phyloP scores from a whole-genome alignment of 2,888 invertebrate species.

The Watsonalla binaria region DNA sequence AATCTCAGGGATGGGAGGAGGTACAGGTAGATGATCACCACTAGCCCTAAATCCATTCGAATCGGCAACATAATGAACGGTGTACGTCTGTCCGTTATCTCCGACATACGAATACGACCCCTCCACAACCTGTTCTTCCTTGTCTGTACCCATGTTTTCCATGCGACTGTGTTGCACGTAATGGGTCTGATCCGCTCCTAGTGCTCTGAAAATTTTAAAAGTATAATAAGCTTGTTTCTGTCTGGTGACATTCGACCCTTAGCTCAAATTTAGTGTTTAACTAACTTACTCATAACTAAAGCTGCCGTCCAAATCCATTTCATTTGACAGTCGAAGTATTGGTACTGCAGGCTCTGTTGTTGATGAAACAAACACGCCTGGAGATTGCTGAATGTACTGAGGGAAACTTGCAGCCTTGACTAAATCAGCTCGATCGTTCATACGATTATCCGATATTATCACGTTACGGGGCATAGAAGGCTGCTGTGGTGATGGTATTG shows the following conservation, averaged over 20 bases:
- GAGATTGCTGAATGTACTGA: conserved; percentile 41
- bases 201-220: conserved; percentile 43
- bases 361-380: conserved; percentile 52
- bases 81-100: conserved; percentile 80
- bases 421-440: conserved; percentile 50
- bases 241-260: too few relatives aligned
- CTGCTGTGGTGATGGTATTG: conserved; percentile 28
- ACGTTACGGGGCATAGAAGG: conserved; percentile 48
- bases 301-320: conserved; percentile 78
- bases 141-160: conserved; percentile 76
- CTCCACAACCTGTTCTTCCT: conserved; percentile 79
- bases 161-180: conserved; percentile 77
- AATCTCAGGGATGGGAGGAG: conserved; percentile 85
- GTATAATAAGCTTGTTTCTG: too few relatives aligned
- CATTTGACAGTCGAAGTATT: conserved; percentile 71
- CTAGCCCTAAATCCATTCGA: conserved; percentile 87
- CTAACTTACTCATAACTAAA: conserved; percentile 75
- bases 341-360: conserved; percentile 73
- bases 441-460: conserved; percentile 53
- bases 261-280: not conserved
- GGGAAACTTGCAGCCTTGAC: conserved; percentile 46
- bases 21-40: conserved; percentile 87
- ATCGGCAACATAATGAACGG: conserved; percentile 84
- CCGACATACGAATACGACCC: conserved; percentile 82
- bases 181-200: conserved; percentile 75